phyloP scores from a whole-genome alignment of 2,888 invertebrate genomes.

The Steinernema carpocapsae region DNA sequence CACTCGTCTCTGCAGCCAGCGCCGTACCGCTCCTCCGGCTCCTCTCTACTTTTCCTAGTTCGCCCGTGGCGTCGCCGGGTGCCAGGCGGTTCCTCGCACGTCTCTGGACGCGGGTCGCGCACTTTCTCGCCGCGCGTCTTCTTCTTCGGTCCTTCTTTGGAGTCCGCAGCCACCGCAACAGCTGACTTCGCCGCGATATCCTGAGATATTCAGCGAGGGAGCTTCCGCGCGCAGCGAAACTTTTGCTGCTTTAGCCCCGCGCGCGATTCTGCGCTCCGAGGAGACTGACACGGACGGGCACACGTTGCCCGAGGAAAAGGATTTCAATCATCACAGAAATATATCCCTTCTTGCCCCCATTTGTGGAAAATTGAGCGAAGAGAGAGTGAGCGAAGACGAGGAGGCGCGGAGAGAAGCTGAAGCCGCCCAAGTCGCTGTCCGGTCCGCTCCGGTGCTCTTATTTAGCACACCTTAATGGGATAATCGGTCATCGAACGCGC shows the following conservation, averaged over 20 bases:
- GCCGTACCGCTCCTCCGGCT: not conserved
- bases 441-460: conserved; percentile 30
- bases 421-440: conserved; percentile 19
- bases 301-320: conserved; percentile 31
- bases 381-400: conserved; percentile 27
- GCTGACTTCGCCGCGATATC: conserved; percentile 26
- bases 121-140: conserved; percentile 32
- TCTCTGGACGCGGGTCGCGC: conserved; percentile 29
- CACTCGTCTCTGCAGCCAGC: conserved; percentile 11
- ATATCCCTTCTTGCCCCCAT: conserved; percentile 35
- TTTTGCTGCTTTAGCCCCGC: conserved; percentile 27
- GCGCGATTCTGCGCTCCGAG: conserved; percentile 16
- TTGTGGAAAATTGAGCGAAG: conserved; percentile 34
- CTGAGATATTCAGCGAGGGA: conserved; percentile 30
- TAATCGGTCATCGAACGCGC: conserved; percentile 34
- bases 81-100: conserved; percentile 28
- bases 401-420: conserved; percentile 34
- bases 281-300: conserved; percentile 33
- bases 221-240: conserved; percentile 35
- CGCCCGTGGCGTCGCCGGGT: conserved; percentile 33
- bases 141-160: conserved; percentile 28
- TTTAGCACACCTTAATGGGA: conserved; percentile 35
- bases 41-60: conserved; percentile 17
- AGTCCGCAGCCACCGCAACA: conserved; percentile 12
- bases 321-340: conserved; percentile 35